Evolutionary conservation across 2,888 invertebrate genomes (phyloP).

Genomic region (Norana najaformis): DNA sequence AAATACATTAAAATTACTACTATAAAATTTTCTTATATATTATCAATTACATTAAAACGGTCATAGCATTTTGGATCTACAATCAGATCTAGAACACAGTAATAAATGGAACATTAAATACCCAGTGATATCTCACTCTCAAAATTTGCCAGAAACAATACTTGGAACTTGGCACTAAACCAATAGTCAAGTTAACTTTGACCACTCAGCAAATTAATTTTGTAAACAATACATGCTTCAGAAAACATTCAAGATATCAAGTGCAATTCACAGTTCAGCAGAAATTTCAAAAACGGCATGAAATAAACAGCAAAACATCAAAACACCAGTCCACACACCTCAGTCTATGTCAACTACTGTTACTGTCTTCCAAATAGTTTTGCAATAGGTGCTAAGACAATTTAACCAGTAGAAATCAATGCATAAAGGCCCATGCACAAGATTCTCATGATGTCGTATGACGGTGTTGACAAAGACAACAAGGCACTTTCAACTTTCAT

Average conservation of each 20-base stretch:
- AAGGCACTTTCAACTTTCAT: conserved; percentile 13
- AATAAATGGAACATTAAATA: background rate
- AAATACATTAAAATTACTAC: background rate
- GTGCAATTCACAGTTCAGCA: background rate
- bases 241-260: background rate
- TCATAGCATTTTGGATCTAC: background rate
- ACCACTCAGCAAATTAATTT: background rate
- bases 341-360: background rate
- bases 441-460: background rate
- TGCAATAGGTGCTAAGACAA: background rate
- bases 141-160: background rate
- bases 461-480: background rate
- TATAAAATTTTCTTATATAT: too few relatives aligned
- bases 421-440: background rate
- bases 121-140: background rate
- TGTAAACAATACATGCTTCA: too few relatives aligned
- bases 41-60: background rate
- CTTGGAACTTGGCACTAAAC: background rate
- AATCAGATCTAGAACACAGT: background rate
- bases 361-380: background rate
- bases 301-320: too few relatives aligned
- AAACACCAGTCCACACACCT: background rate
- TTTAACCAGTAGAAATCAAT: background rate
- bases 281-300: background rate
- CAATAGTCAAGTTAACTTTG: background rate